These are phyloP conservation scores for Dynastes tityus DNA, from an alignment of 2,888 invertebrate genomes.

Conservation along the genomic window DNA sequence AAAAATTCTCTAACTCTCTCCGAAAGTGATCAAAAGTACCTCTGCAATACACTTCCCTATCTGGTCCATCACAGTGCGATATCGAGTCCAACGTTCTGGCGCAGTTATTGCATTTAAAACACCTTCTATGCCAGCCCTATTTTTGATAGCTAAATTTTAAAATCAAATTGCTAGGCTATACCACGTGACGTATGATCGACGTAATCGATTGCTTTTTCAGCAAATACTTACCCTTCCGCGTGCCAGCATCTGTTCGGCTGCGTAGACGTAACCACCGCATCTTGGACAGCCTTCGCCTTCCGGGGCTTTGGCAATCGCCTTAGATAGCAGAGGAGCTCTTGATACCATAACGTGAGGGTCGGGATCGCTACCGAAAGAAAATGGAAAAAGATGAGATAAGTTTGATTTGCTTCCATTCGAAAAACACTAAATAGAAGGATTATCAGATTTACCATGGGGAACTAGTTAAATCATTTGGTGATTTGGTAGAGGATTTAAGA, in stretches of 20 bases:
- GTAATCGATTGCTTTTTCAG: too few species aligned
- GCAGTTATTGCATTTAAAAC: slow-evolving; percentile 92
- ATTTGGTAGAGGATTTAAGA: too few species aligned
- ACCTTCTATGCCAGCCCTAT: slow-evolving; percentile 91
- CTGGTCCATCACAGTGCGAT: slow-evolving; percentile 94
- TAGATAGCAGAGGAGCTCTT: slow-evolving; percentile 70
- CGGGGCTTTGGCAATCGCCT: slow-evolving; percentile 85
- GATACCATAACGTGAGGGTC: slow-evolving; percentile 57
- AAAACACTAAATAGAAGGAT: neutral
- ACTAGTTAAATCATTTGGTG: neutral
- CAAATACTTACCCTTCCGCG: slow-evolving; percentile 84
- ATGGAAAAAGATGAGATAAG: neutral
- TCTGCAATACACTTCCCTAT: slow-evolving; percentile 93
- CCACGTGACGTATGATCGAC: neutral
- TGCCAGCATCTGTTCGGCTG: slow-evolving; percentile 94
- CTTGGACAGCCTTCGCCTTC: slow-evolving; percentile 91
- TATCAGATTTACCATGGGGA: neutral
- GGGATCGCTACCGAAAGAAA: slow-evolving; percentile 60
- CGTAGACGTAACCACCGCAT: slow-evolving; percentile 91
- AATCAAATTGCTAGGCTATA: slow-evolving; percentile 37
- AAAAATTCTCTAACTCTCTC: neutral
- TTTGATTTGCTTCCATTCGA: too few species aligned
- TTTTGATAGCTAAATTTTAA: slow-evolving; percentile 53
- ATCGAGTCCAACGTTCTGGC: slow-evolving; percentile 89
- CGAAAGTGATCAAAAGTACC: slow-evolving; percentile 73